A percentile compares a stretch with the other conserved stretches of the same genome.
phyloP scores from a whole-genome alignment of 2,888 invertebrate species.

The Sceliomorpha sp. region DNA sequence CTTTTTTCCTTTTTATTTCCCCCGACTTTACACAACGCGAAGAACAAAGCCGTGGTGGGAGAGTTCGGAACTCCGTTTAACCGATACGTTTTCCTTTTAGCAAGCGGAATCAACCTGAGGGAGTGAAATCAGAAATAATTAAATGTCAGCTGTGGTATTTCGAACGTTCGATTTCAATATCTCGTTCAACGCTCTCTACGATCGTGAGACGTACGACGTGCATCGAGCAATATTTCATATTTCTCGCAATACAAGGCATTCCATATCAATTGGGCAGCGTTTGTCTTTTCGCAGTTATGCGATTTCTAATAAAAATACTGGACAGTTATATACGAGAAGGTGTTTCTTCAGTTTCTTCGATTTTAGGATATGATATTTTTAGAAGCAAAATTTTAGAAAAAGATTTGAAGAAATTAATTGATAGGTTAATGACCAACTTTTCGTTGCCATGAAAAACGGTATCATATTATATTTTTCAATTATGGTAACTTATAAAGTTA shows the following conservation, averaged over 20 bases:
- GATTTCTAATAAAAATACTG: conserved; percentile 10
- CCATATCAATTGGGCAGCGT: conserved; percentile 13
- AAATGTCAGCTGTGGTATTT: conserved; percentile 30
- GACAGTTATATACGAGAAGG: too few relatives aligned
- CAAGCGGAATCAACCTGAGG: background rate
- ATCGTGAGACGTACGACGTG: conserved; percentile 9
- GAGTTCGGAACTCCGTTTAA: background rate
- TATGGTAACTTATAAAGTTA: too few relatives aligned
- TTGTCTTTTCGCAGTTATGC: conserved; percentile 2
- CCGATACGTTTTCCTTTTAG: conserved; percentile 8
- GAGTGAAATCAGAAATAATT: conserved; percentile 23
- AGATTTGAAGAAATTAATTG: too few relatives aligned
- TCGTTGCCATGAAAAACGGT: too few relatives aligned
- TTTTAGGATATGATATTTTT: too few relatives aligned
- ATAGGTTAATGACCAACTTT: too few relatives aligned
- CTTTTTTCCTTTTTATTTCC: too few relatives aligned
- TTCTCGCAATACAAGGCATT: conserved; percentile 1
- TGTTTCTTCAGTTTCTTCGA: too few relatives aligned
- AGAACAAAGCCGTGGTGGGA: background rate
- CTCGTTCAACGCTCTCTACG: conserved; percentile 14
- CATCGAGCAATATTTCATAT: conserved; percentile 15
- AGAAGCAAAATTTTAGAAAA: too few relatives aligned
- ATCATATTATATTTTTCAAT: too few relatives aligned
- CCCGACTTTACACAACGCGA: too few relatives aligned
- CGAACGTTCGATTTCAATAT: conserved; percentile 26